phyloP scores from a whole-genome alignment of 2,888 invertebrate genomes.

The Caradrina clavipalpis region DNA sequence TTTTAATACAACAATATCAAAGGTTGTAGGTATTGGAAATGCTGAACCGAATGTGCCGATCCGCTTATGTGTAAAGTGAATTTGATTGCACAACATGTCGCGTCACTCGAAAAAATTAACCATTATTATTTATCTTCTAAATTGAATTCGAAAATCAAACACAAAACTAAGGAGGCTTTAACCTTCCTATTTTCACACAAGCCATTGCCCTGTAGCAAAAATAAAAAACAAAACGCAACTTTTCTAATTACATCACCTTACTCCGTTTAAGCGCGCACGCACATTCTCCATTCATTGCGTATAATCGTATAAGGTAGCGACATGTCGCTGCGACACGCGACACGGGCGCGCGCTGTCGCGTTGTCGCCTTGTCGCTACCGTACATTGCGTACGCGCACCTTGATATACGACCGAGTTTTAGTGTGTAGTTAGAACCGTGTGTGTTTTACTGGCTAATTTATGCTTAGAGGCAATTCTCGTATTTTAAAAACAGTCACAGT shows the following conservation, averaged over 20 bases:
- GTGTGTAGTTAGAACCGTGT: constrained; percentile 22
- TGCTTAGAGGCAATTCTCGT: neutral
- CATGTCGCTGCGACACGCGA: constrained; percentile 73
- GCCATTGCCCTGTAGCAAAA: constrained; percentile 20
- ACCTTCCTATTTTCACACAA: constrained; percentile 35
- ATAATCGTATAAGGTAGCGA: constrained; percentile 81
- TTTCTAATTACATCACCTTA: constrained; percentile 70
- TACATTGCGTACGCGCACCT: constrained; percentile 60
- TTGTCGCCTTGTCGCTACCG: constrained; percentile 64
- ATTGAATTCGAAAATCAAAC: neutral
- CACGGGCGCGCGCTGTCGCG: constrained; percentile 64
- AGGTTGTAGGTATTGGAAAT: too few species aligned
- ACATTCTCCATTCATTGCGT: constrained; percentile 74
- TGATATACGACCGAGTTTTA: constrained; percentile 54
- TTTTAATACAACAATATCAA: too few species aligned
- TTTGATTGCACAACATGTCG: too few species aligned
- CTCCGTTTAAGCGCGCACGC: constrained; percentile 65
- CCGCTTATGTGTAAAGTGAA: too few species aligned
- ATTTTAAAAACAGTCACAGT: too few species aligned
- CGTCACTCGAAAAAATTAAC: too few species aligned
- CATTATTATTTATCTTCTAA: neutral
- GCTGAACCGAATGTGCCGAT: too few species aligned
- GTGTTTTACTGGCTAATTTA: constrained; percentile 25
- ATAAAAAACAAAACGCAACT: constrained; percentile 41
- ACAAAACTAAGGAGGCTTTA: constrained; percentile 2